Evolutionary conservation across 2,888 invertebrate species (phyloP).

Genomic region (Athripsodes cinereus): DNA sequence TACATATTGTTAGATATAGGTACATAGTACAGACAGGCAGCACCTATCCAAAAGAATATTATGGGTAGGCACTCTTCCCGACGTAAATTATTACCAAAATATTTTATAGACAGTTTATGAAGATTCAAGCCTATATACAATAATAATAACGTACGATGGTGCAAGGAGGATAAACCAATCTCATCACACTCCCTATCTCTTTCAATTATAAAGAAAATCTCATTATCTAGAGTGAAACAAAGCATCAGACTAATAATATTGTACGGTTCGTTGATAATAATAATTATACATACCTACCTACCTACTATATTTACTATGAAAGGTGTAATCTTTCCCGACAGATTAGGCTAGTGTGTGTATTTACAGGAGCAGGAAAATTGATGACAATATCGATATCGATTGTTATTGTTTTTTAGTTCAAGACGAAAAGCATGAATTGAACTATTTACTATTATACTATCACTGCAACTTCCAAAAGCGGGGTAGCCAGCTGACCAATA

Average conservation of each 20-base stretch:
- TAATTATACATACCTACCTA: too few relatives aligned
- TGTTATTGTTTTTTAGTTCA: too few relatives aligned
- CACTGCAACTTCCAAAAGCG: too few relatives aligned
- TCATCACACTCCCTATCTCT: background rate
- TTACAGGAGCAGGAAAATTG: too few relatives aligned
- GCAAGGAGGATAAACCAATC: background rate
- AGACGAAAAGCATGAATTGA: too few relatives aligned
- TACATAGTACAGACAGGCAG: constrained; percentile 13
- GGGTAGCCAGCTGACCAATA: too few relatives aligned
- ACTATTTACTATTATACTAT: too few relatives aligned
- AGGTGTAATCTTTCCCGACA: constrained; percentile 7
- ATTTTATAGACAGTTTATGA: constrained; percentile 25
- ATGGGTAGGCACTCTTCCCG: constrained; percentile 21
- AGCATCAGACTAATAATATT: background rate
- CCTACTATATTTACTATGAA: background rate
- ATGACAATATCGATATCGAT: too few relatives aligned
- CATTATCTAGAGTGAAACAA: background rate
- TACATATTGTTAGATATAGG: too few relatives aligned
- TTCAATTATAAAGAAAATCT: background rate
- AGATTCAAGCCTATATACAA: constrained; percentile 18
- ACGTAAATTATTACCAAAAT: constrained; percentile 25
- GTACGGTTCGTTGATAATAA: constrained; percentile 3
- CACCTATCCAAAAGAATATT: constrained; percentile 19
- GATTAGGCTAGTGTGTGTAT: background rate
- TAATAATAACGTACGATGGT: background rate